Conservation (phyloP, 2,113 vertebrate species). For the Oriolus oriolus region DNA sequence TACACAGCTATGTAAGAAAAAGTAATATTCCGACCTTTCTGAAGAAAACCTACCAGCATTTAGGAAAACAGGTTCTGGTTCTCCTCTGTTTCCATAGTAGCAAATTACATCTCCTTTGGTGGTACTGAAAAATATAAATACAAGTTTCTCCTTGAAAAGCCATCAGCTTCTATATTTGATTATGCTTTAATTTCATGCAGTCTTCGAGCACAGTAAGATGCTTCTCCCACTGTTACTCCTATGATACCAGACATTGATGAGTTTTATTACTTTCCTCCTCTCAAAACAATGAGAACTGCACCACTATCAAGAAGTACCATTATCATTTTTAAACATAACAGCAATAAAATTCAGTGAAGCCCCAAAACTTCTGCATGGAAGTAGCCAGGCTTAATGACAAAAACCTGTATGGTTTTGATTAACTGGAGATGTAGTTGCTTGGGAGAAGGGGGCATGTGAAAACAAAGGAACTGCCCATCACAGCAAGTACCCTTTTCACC, state of each 20-base stretch:
- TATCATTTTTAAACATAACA: neutral
- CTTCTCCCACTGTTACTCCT: neutral
- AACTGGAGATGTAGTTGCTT: neutral
- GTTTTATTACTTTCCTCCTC: neutral
- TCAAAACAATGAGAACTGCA: neutral
- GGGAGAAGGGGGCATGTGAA: neutral
- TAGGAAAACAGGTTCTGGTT: conserved; percentile 81
- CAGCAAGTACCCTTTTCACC: neutral
- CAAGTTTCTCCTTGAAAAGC: conserved; percentile 48
- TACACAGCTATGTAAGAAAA: neutral
- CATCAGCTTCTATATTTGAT: conserved; percentile 34
- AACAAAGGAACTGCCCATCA: neutral
- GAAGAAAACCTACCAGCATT: conserved; percentile 82
- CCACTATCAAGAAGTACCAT: neutral
- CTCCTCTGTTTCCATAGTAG: conserved; percentile 97
- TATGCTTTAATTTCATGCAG: conserved; percentile 13
- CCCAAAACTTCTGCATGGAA: neutral
- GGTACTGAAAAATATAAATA: conserved; percentile 74
- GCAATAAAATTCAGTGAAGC: neutral
- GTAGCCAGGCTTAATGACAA: neutral
- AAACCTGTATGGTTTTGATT: neutral
- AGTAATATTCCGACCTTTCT: neutral
- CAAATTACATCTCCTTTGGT: conserved; percentile 88
- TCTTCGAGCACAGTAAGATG: conserved; percentile 3
- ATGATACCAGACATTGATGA: neutral